Evolutionary conservation across 2,888 invertebrate species (phyloP), one percentile per base, ranked within the genome.

Genomic region (Acronicta psi): DNA sequence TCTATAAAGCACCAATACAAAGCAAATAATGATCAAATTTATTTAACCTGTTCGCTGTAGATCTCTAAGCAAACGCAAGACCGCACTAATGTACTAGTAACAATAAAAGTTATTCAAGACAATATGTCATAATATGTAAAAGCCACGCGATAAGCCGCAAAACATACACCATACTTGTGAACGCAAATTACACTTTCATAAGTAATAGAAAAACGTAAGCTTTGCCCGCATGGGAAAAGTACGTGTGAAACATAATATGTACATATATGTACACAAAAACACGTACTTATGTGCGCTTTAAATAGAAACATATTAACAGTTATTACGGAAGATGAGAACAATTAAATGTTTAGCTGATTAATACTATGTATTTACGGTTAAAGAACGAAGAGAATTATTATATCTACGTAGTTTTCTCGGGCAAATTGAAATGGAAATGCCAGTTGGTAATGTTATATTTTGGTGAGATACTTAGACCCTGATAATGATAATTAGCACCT

Each of bases 111-210:
- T 56, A 68, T 53, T 62, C 42, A 62, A 62, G 47, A 49, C 53
- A n/a, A n/a, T n/a, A 58, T 69, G 53, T 66, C 62, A 73, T 70
- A 62, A 55, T 63, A 73, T 60, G 51, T 63, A 50, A 69, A 58
- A 69, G 54, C 44, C 41, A 43, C 51, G 55, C 42, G 45, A 56
- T 63, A 73, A 56, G 40, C 18, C 34, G 55, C 23, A 69, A 69
- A 70, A 56, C 64, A 73, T 54, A 73, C 40, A 40, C 51, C 40
- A 23, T 59, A 73, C 72, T 58, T 63, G 55, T 63, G 50, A 69
- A 63, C 40, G 58, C 69, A 73, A 69, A 73, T 69, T 70, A 49
- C 49, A 46, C 59, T 72, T 73, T 61, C 54, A 51, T 63, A 55
- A 60, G 69, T 54, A 69, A 69, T 53, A 63, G 57, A 62, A 63